Base-by-base conservation (phyloP, 2,888 invertebrate genomes). In the Ochropacha duplaris region DNA sequence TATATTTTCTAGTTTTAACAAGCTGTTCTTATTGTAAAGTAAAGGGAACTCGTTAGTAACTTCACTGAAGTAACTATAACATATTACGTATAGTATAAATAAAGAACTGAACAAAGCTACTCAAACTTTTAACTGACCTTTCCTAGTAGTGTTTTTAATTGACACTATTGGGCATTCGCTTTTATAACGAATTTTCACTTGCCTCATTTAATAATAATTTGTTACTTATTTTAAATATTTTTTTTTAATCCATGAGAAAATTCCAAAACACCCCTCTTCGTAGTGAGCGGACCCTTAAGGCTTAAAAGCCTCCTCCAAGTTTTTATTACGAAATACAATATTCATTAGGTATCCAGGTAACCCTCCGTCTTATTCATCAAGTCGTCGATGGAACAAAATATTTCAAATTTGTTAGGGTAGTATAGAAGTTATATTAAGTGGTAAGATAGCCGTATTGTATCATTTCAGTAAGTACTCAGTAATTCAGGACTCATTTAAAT, bases 1-100 rank as follows among this genome's bases (percentile, higher is more conserved):
- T 44, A 44, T 44, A 44, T 44, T 44, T n/a, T 16, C 16, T 44
- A 44, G 19, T 19, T 44, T 0, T 9, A 44, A 44, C 44, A 44
- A n/a, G 6, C 9, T 19, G 19, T 16, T 58, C 49, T 52, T 61
- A 58, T 22, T 34, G 49, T 44, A 31, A 12, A 12, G 31, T 31
- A 52, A 59, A 70, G 56, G 61, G 60, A 61, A 70, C 58, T 68
- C 59, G 54, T 68, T 69, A 57, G 57, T 56, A 51, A 63, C 57
- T 65, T 57, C 9, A 36, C 50, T 57, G 56, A 66, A 60, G 56
- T 51, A 49, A 55, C 54, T 54, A n/a, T n/a, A n/a, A n/a, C n/a
- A n/a, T n/a, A n/a, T n/a, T n/a, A n/a, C n/a, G n/a, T n/a, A n/a
- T n/a, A n/a, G n/a, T n/a, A n/a, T n/a, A n/a, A n/a, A n/a, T n/a